Evolutionary conservation across 2,888 invertebrate species (phyloP), one percentile per base, ranked within the genome.

Genomic region (Andrena fulva): DNA sequence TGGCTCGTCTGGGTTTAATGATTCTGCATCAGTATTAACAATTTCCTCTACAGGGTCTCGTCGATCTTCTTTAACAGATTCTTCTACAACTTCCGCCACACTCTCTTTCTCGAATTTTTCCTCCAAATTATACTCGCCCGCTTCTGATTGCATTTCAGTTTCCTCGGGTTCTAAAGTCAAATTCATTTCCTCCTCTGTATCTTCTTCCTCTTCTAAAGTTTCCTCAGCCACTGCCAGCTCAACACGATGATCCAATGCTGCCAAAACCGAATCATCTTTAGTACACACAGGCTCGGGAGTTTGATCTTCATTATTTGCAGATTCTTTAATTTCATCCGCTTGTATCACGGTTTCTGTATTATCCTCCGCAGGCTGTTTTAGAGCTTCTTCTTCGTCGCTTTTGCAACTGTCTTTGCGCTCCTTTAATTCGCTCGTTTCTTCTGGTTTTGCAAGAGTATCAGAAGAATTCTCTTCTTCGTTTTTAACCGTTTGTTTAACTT

Each of bases 141-240:
- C 35, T 68, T 70, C 50, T 64, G 81, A 6, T 67, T 79, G 71
- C 5, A 70, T 56, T 31, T 77, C 70, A 42, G 74, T 54, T 48
- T 88, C 84, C 8, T 90, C 85, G 4, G 74, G 68, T n/a, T 88
- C 85, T 56, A 85, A 54, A 27, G 85, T 80, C 74, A 86, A 77
- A 82, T 81, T 82, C 52, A 85, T 78, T 35, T 81, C 42, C 24
- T 64, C 85, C 8, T 70, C 73, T 27, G 62, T 77, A 24, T 10
- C 56, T n/a, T 59, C 62, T 4, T 80, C 16, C 42, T 42, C 68
- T 63, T 69, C 63, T 35, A 50, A 27, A 69, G 52, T 52, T 12
- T 62, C 73, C 70, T 64, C 62, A 6, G 73, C 2, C 54, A 56
- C 27, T 24, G 69, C 0, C 0, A 59, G 8, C 33, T 73, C 54